Conservation (phyloP, 2,888 invertebrate species). For the Tribolium freemani region DNA sequence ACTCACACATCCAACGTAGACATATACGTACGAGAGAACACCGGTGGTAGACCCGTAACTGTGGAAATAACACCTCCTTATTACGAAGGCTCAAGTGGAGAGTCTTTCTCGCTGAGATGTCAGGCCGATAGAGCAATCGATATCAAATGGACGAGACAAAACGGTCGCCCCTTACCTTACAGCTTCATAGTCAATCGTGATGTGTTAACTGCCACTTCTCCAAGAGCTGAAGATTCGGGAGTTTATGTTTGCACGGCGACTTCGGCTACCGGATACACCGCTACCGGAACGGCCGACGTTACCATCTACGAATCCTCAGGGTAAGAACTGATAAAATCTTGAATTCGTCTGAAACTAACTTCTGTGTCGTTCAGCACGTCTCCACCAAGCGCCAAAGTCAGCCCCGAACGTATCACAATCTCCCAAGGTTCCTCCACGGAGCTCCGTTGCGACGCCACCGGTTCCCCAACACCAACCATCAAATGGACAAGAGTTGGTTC, state of each 20-base stretch:
- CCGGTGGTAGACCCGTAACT: slow-evolving; percentile 52
- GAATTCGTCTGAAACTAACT: no score
- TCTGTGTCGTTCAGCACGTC: background rate
- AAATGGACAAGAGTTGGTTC: slow-evolving; percentile 85
- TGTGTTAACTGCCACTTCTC: slow-evolving; percentile 78
- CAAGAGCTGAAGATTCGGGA: slow-evolving; percentile 82
- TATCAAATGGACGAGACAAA: slow-evolving; percentile 70
- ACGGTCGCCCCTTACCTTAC: slow-evolving; percentile 68
- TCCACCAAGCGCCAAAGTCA: slow-evolving; percentile 71
- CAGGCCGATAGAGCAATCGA: slow-evolving; percentile 55
- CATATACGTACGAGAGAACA: slow-evolving; percentile 74
- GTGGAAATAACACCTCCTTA: slow-evolving; percentile 72
- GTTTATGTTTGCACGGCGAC: slow-evolving; percentile 86
- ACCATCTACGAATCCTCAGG: slow-evolving; percentile 43
- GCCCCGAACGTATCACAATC: slow-evolving; percentile 76
- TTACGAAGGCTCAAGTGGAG: slow-evolving; percentile 74
- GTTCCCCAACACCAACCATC: slow-evolving; percentile 81
- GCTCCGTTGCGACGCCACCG: slow-evolving; percentile 82
- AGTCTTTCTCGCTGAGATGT: slow-evolving; percentile 61
- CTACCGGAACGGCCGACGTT: slow-evolving; percentile 69
- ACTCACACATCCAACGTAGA: slow-evolving; percentile 75
- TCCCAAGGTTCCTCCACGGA: slow-evolving; percentile 77
- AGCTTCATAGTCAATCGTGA: slow-evolving; percentile 77
- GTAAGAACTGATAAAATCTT: no score
- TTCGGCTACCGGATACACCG: slow-evolving; percentile 66